Evolutionary conservation across 2,797 vertebrate genomes (phyloP).

Genomic region (Falco naumanni): DNA sequence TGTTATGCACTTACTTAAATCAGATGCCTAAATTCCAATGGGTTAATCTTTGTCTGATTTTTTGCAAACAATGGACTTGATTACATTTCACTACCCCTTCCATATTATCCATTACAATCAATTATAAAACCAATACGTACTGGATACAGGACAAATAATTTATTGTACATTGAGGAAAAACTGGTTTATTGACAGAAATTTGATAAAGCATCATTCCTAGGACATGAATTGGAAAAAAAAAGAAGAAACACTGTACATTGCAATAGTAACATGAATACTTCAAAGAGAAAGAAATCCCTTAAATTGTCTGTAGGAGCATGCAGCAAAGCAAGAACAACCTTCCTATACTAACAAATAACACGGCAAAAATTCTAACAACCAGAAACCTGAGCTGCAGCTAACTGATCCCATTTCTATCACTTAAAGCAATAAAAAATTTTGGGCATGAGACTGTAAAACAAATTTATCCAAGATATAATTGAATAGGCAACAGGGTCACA

Average conservation of each 20-base stretch:
- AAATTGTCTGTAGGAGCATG: neutral
- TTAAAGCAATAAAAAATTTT: conserved; percentile 8
- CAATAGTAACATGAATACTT: neutral
- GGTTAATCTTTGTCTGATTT: neutral
- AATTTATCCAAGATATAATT: conserved; percentile 26
- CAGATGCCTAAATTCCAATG: neutral
- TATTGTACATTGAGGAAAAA: neutral
- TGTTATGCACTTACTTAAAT: neutral
- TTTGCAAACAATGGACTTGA: neutral
- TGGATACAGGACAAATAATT: neutral
- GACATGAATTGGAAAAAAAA: neutral
- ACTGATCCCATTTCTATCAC: neutral
- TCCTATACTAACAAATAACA: neutral
- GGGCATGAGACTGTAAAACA: neutral
- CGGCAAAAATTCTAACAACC: neutral
- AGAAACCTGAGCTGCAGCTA: neutral
- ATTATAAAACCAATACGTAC: neutral
- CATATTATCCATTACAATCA: neutral
- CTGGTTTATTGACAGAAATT: neutral
- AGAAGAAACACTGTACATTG: neutral
- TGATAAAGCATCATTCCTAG: neutral
- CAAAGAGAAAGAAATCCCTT: neutral
- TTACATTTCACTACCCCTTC: neutral
- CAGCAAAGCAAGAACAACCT: neutral
- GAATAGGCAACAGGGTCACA: neutral